These are phyloP conservation scores for Berghia stephanieae DNA, from an alignment of 1,140 invertebrate genomes.

Conservation along the genomic window DNA sequence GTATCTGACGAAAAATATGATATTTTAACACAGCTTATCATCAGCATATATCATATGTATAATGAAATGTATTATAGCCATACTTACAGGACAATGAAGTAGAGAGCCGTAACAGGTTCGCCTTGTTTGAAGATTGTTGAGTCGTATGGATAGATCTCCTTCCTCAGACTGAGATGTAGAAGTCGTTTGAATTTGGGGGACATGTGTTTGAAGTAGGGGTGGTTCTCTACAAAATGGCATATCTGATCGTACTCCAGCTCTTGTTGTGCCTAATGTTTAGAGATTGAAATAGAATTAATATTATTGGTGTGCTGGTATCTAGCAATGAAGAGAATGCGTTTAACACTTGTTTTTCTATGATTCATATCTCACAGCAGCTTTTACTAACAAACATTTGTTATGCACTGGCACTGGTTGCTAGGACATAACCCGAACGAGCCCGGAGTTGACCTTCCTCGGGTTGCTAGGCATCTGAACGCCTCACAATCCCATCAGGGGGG, in stretches of 20 bases:
- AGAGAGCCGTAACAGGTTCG: slow-evolving; percentile 41
- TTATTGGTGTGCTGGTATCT: no score
- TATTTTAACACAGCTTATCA: neutral
- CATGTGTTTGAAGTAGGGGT: slow-evolving; percentile 59
- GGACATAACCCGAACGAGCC: no score
- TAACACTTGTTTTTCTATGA: no score
- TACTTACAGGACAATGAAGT: slow-evolving; percentile 57
- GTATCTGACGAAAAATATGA: neutral
- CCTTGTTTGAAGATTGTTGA: slow-evolving; percentile 52
- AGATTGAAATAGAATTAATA: neutral
- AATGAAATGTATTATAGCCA: no score
- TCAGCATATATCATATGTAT: neutral
- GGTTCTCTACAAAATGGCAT: slow-evolving; percentile 52
- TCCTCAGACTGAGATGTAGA: slow-evolving; percentile 56
- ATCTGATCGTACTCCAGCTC: slow-evolving; percentile 54
- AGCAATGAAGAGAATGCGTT: no score
- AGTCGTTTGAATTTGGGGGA: slow-evolving; percentile 56
- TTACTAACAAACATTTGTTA: no score
- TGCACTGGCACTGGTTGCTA: no score
- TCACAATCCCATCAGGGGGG: no score
- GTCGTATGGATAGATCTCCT: slow-evolving; percentile 50
- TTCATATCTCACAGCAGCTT: no score
- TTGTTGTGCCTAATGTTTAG: slow-evolving; percentile 43
- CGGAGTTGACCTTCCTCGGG: no score
- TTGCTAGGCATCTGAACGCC: no score